phyloP scores from a whole-genome alignment of 2,888 invertebrate genomes.

The Diadegma fenestrale region DNA sequence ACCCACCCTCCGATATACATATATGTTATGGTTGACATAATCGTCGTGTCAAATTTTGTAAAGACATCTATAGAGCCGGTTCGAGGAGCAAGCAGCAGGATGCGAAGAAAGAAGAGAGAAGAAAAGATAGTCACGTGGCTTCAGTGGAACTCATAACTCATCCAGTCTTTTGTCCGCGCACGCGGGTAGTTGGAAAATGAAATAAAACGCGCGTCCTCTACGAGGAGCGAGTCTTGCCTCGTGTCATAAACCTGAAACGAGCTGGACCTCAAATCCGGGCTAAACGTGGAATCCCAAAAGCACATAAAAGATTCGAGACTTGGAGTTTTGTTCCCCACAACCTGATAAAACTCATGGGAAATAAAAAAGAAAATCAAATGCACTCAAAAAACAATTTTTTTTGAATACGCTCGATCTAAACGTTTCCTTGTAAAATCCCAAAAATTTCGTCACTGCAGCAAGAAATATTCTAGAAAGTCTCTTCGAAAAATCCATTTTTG shows the following conservation, averaged over 20 bases:
- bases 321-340: background rate
- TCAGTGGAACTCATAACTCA: constrained; percentile 52
- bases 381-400: background rate
- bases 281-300: background rate
- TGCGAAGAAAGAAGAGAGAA: background rate
- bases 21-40: constrained; percentile 6
- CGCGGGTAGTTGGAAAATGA: constrained; percentile 21
- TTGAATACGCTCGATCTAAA: too few relatives aligned
- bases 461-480: too few relatives aligned
- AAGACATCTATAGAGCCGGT: constrained; percentile 42
- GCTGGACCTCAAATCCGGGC: background rate
- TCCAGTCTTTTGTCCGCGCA: constrained; percentile 40
- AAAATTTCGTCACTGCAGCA: too few relatives aligned
- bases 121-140: constrained; percentile 42
- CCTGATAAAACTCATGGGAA: background rate
- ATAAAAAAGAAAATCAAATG: background rate
- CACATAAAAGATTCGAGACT: background rate
- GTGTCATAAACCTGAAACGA: constrained; percentile 22
- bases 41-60: constrained; percentile 43
- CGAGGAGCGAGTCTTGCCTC: background rate
- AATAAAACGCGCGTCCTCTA: constrained; percentile 21
- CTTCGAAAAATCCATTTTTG: too few relatives aligned
- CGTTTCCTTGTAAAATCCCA: too few relatives aligned
- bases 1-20: background rate
- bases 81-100: constrained; percentile 1